Percentiles rank a stretch among this genome's conserved stretches.
phyloP scores from a whole-genome alignment of 2,113 vertebrate genomes.

The Chaetodon trifascialis region DNA sequence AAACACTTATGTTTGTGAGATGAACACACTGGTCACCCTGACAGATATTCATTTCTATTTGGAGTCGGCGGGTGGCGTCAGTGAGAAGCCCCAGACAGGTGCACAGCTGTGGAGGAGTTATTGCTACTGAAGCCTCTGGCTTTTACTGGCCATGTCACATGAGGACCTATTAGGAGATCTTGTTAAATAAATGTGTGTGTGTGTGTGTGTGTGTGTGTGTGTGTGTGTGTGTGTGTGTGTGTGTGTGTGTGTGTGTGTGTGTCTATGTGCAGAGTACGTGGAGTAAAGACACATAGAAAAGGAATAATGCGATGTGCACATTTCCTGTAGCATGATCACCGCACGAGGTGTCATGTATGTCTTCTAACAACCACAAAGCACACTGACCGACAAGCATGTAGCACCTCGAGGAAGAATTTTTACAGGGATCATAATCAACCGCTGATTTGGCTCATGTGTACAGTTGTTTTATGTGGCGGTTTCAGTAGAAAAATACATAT shows the following conservation, averaged over 20 bases:
- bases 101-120: constrained; percentile 31
- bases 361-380: constrained; percentile 22
- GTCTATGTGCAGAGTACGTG: no score
- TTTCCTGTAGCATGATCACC: not conserved
- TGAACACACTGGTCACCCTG: constrained; percentile 17
- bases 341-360: not conserved
- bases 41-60: constrained; percentile 43
- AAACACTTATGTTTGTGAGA: not conserved
- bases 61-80: constrained; percentile 7
- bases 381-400: not conserved
- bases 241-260: no score
- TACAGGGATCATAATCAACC: not conserved
- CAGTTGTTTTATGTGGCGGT: not conserved
- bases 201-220: not conserved
- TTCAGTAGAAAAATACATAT: not conserved
- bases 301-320: no score
- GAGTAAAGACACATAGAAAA: no score
- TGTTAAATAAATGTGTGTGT: constrained; percentile 13
- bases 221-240: no score
- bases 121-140: constrained; percentile 31
- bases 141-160: constrained; percentile 41
- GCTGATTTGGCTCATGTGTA: not conserved
- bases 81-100: constrained; percentile 60
- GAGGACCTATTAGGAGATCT: constrained; percentile 26
- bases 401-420: not conserved